Evolutionary conservation across 2,113 vertebrate species (phyloP).

Genomic region (Pseudonaja textilis): DNA sequence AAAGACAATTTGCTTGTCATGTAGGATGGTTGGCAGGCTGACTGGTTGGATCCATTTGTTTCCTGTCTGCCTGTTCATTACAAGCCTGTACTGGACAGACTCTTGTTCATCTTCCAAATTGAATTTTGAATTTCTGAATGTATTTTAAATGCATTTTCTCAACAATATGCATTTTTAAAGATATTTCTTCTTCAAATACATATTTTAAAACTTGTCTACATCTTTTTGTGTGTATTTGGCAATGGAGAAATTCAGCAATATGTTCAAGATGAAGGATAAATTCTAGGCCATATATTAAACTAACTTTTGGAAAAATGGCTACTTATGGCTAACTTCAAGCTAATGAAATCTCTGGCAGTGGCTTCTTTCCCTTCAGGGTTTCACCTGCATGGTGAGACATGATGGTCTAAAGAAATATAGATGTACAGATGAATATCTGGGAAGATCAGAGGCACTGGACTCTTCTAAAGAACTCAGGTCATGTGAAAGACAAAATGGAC

Average conservation of each 20-base stretch:
- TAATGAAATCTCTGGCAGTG: neutral
- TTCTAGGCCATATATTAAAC: neutral
- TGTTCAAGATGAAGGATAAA: neutral
- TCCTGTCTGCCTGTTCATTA: neutral
- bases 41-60: neutral
- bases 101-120: neutral
- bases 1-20: neutral
- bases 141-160: neutral
- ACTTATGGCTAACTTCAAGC: neutral
- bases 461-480: neutral
- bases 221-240: neutral
- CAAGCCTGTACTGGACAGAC: neutral
- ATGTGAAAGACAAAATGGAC: neutral
- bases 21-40: neutral
- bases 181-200: neutral
- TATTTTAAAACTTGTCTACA: neutral
- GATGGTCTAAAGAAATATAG: neutral
- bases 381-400: too few species aligned
- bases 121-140: neutral
- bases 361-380: neutral
- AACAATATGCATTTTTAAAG: neutral
- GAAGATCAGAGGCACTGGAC: neutral
- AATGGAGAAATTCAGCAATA: neutral
- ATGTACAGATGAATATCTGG: neutral
- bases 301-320: neutral